A percentile compares a stretch with the other conserved stretches of the same genome.
phyloP scores from a whole-genome alignment of 2,113 vertebrate species.

The Myrmecobius fasciatus region DNA sequence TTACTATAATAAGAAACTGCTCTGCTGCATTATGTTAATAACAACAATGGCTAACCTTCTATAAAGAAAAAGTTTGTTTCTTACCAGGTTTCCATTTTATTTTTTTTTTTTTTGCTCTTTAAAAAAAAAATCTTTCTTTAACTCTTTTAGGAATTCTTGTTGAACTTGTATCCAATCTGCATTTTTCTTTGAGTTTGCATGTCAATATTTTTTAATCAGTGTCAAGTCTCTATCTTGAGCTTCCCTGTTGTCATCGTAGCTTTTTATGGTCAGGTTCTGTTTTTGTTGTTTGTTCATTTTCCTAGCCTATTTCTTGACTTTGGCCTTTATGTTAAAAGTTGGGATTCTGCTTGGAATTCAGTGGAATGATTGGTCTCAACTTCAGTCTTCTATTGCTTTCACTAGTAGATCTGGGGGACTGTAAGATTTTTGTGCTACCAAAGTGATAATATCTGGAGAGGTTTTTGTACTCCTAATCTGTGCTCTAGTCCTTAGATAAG shows the following conservation, averaged over 20 bases:
- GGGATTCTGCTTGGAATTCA: neutral
- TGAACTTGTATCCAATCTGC: neutral
- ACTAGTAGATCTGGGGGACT: neutral
- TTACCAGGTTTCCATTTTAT: constrained; percentile 15
- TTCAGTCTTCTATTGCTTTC: neutral
- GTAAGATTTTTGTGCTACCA: neutral
- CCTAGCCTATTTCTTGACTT: neutral
- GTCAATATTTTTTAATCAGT: neutral
- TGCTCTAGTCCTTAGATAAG: neutral
- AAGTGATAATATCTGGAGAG: neutral
- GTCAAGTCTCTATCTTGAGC: neutral
- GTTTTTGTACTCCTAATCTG: neutral
- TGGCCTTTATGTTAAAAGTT: neutral
- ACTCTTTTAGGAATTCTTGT: neutral
- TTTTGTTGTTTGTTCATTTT: neutral
- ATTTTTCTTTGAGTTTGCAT: neutral
- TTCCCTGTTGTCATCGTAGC: neutral
- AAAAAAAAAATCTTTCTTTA: neutral
- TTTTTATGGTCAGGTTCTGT: neutral
- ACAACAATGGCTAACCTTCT: neutral
- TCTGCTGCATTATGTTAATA: constrained; percentile 23
- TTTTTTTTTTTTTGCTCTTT: neutral
- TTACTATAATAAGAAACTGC: neutral
- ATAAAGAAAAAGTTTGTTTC: neutral
- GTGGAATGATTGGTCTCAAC: neutral